A percentile compares a stretch with the other conserved stretches of the same genome.
Evolutionary conservation across 1,140 invertebrate species (phyloP).

Genomic region (Brachionus angularis): DNA sequence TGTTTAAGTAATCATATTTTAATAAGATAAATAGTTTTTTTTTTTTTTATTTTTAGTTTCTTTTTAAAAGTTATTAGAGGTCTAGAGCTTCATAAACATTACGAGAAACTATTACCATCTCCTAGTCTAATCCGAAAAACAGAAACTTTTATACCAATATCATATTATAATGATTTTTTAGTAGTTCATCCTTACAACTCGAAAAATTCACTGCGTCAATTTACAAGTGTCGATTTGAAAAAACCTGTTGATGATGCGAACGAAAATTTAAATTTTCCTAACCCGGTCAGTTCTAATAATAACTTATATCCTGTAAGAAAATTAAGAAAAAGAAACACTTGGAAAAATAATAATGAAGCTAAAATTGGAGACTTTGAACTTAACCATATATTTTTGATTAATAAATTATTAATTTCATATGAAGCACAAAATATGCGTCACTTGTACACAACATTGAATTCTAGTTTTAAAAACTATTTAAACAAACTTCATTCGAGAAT

Average conservation of each 20-base stretch:
- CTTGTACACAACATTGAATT: constrained; percentile 11
- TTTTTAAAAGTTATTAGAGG: constrained; percentile 27
- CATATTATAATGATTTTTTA: constrained; percentile 40
- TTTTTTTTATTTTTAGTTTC: neutral
- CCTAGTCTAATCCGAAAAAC: neutral
- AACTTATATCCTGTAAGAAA: constrained; percentile 19
- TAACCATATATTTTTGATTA: constrained; percentile 36
- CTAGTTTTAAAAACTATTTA: constrained; percentile 22
- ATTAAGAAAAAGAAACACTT: constrained; percentile 8
- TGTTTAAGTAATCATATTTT: constrained; percentile 34
- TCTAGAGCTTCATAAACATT: constrained; percentile 36
- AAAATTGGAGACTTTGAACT: constrained; percentile 22
- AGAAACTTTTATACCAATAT: constrained; percentile 21
- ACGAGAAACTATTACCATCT: constrained; percentile 20
- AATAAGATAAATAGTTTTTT: neutral
- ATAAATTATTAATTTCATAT: constrained; percentile 38
- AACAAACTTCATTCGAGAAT: constrained; percentile 10
- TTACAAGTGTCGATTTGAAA: neutral
- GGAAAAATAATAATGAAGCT: neutral
- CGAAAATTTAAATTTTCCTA: too few relatives aligned
- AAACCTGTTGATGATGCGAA: too few relatives aligned
- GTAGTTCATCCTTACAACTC: constrained; percentile 32
- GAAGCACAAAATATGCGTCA: constrained; percentile 22
- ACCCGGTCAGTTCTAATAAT: too few relatives aligned
- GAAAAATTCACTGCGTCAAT: neutral